Conservation (phyloP, 2,888 invertebrate genomes). For the Mesoligia furuncula region DNA sequence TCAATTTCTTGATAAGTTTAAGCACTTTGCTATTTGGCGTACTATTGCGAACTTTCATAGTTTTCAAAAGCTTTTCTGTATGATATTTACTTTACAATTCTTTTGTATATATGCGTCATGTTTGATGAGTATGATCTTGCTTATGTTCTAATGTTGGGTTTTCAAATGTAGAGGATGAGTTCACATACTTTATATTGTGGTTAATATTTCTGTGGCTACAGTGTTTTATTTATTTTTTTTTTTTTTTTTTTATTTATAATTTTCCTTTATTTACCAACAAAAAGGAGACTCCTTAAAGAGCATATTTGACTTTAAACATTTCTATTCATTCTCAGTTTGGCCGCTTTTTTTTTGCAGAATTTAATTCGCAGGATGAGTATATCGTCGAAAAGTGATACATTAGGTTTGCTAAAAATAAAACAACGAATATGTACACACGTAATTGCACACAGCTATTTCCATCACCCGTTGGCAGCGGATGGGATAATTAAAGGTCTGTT, state of each 20-base stretch:
- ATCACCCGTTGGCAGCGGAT: constrained; percentile 53
- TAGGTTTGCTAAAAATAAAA: constrained; percentile 40
- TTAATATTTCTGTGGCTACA: background rate
- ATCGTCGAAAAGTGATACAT: constrained; percentile 4
- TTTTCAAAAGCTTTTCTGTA: background rate
- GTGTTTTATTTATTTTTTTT: too few relatives aligned
- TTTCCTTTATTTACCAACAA: constrained; percentile 10
- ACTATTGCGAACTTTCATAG: constrained; percentile 7
- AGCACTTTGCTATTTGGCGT: constrained; percentile 6
- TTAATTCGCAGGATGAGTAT: background rate
- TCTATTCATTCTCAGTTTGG: background rate
- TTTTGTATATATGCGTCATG: constrained; percentile 12
- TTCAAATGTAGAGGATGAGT: background rate
- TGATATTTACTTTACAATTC: constrained; percentile 4
- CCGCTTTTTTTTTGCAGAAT: background rate
- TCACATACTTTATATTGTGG: constrained; percentile 1
- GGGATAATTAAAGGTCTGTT: constrained; percentile 63
- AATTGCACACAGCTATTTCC: constrained; percentile 46
- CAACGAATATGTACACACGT: constrained; percentile 23
- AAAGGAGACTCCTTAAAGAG: too few relatives aligned
- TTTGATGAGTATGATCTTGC: constrained; percentile 5
- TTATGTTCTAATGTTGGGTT: constrained; percentile 13
- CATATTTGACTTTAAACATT: background rate
- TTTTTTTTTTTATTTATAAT: too few relatives aligned
- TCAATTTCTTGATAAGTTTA: background rate